A percentile compares a stretch with the other conserved stretches of the same genome.
These are phyloP conservation scores for Timema cristinae DNA, from an alignment of 2,888 invertebrate species.

Conservation along the genomic window DNA sequence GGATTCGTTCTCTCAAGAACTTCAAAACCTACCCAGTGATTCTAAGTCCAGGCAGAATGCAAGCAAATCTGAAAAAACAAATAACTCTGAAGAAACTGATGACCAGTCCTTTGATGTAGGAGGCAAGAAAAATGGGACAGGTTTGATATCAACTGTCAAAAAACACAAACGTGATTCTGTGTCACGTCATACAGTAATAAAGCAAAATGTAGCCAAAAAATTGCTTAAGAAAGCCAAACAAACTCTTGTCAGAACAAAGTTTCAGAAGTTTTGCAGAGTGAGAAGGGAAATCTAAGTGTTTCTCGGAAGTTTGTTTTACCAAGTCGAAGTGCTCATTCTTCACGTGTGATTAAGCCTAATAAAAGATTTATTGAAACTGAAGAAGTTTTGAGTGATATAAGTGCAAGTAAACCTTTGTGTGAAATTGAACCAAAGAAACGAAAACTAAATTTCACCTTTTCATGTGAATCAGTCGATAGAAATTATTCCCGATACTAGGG, in stretches of 20 bases:
- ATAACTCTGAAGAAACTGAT: too few relatives aligned
- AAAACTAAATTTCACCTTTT: conserved; percentile 21
- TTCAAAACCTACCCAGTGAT: too few relatives aligned
- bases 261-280: conserved; percentile 38
- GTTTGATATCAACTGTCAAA: too few relatives aligned
- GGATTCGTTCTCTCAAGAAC: too few relatives aligned
- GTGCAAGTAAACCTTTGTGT: conserved; percentile 16
- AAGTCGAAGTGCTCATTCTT: conserved; percentile 76
- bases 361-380: conserved; percentile 75
- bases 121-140: too few relatives aligned
- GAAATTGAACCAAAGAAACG: conserved; percentile 25
- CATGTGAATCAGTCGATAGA: background rate
- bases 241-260: conserved; percentile 31
- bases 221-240: conserved; percentile 42
- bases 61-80: too few relatives aligned
- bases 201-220: conserved; percentile 39
- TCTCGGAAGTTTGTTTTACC: conserved; percentile 67
- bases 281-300: conserved; percentile 33
- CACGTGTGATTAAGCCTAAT: conserved; percentile 82
- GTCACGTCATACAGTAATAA: background rate
- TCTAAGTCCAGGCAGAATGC: too few relatives aligned
- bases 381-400: conserved; percentile 40
- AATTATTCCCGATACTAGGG: too few relatives aligned
- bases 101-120: too few relatives aligned
- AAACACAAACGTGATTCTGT: too few relatives aligned